A percentile compares a stretch with the other conserved stretches of the same genome.
These are phyloP conservation scores for Globicephala melas DNA, from an alignment of 2,113 vertebrate species.

Conservation along the genomic window DNA sequence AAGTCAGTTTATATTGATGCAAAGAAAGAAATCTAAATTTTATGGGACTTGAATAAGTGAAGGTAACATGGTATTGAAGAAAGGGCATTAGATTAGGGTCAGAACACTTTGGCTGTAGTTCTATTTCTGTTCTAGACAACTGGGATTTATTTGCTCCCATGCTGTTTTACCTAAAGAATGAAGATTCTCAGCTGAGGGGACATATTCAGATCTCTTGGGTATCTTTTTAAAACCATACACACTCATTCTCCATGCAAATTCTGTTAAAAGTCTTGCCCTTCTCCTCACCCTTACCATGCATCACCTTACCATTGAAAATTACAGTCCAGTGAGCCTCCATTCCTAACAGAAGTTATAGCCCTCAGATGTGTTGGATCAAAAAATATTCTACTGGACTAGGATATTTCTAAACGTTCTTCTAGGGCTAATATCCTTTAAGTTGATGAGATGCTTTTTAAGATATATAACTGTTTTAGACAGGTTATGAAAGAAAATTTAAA, in stretches of 20 bases:
- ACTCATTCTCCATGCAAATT: neutral
- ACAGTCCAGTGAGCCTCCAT: neutral
- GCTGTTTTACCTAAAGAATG: neutral
- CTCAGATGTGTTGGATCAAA: neutral
- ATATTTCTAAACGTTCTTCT: slow-evolving; percentile 15
- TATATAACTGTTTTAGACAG: slow-evolving; percentile 39
- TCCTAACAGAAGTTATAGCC: neutral
- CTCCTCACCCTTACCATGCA: neutral
- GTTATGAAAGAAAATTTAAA: slow-evolving; percentile 48
- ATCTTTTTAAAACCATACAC: neutral
- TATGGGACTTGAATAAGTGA: neutral
- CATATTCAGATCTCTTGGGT: neutral
- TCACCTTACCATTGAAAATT: neutral
- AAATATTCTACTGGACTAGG: neutral
- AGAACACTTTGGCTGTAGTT: neutral
- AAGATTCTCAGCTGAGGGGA: neutral
- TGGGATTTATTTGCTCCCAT: neutral
- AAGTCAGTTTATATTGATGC: neutral
- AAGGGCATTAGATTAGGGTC: neutral
- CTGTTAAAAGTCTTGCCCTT: neutral
- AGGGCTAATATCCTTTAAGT: neutral
- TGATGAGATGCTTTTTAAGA: neutral
- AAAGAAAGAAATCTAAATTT: neutral
- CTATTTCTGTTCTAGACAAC: neutral
- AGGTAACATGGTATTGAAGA: neutral